Percentiles rank a stretch among this genome's conserved stretches.
phyloP scores from a whole-genome alignment of 2,797 vertebrate genomes.

The Rhinichthys osculus region DNA sequence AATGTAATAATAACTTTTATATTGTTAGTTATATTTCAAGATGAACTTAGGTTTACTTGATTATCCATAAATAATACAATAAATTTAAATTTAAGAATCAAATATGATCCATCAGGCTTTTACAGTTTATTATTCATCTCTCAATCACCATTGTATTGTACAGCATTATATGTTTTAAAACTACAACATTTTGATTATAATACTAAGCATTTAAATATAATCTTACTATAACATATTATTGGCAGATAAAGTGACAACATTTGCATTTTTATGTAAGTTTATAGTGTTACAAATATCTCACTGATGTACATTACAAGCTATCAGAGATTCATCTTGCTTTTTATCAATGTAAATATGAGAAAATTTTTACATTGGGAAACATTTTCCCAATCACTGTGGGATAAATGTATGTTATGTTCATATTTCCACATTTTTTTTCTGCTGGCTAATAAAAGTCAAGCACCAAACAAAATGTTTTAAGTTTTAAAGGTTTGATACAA shows the following conservation, averaged over 20 bases:
- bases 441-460: background rate
- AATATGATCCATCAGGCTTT: background rate
- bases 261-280: background rate
- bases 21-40: background rate
- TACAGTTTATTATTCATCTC: too few species aligned
- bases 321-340: background rate
- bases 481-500: background rate
- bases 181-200: background rate
- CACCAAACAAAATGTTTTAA: background rate
- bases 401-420: background rate
- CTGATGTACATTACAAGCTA: background rate
- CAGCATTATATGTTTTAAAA: too few species aligned
- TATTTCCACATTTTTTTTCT: background rate
- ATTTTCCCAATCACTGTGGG: background rate
- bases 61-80: background rate
- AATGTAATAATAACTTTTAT: background rate
- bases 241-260: background rate
- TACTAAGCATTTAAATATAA: background rate
- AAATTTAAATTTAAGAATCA: background rate
- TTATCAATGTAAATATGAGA: background rate
- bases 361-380: background rate
- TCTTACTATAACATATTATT: background rate
- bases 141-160: background rate
- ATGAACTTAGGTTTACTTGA: background rate
- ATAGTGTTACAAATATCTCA: background rate